Evolutionary conservation across 2,888 invertebrate species (phyloP).

Genomic region (Caenorhabditis zanzibari): DNA sequence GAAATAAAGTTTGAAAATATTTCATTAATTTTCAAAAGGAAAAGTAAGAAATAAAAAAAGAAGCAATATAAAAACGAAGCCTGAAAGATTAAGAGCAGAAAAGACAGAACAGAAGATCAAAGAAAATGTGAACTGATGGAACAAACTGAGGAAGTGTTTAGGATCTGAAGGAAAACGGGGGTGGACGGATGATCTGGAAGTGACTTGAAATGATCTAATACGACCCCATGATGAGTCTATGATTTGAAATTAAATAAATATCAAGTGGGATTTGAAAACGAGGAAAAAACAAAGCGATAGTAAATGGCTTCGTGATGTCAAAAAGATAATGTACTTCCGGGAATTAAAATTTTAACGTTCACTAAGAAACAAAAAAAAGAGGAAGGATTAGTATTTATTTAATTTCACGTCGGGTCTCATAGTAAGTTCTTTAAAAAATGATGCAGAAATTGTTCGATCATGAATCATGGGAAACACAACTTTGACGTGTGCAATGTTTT

Average conservation of each 20-base stretch:
- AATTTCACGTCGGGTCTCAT: not conserved
- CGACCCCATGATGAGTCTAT: constrained; percentile 36
- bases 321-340: constrained; percentile 29
- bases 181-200: constrained; percentile 41
- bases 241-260: constrained; percentile 5
- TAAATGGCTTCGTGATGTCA: constrained; percentile 56
- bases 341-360: constrained; percentile 40
- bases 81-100: constrained; percentile 11
- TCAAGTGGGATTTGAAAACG: constrained; percentile 17
- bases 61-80: constrained; percentile 15
- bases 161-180: not conserved
- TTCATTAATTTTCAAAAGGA: constrained; percentile 8
- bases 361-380: not conserved
- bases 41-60: constrained; percentile 7
- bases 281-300: constrained; percentile 13
- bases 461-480: not conserved
- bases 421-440: not conserved
- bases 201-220: constrained; percentile 33
- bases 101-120: not conserved
- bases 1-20: constrained; percentile 18
- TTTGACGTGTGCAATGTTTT: constrained; percentile 10
- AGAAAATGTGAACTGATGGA: constrained; percentile 9
- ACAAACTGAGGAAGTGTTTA: constrained; percentile 17
- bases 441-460: not conserved
- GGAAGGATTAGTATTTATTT: not conserved